Base-by-base conservation (phyloP, 2,888 invertebrate species). In the Lacanobia oleracea region DNA sequence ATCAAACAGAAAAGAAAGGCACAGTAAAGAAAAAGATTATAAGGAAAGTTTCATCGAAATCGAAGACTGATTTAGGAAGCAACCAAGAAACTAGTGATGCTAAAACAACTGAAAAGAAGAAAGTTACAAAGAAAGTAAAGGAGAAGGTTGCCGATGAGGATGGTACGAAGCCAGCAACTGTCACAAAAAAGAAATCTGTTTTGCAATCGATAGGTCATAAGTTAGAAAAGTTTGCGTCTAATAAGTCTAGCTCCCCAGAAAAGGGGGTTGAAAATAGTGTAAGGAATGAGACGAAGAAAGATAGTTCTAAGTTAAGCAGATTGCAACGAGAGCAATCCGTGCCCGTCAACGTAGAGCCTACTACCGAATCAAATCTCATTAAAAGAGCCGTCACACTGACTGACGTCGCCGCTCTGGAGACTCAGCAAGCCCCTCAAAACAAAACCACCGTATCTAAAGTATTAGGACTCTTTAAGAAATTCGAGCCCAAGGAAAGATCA, bases 201-300 rank as follows among this genome's bases (percentile, higher is more conserved):
- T 93, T 98, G 54, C 98, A 98, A 88, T 97, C 97, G 0, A 97
- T 98, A 85, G 98, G 98, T 59, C 98, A 98, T 88, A 97, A 97
- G 90, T 96, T 97, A 87, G 98, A 98, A 91, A 98, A 97, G 89
- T 96, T 98, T 51, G 94, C 97, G 2, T 96, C 96, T 64, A 95
- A 94, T 76, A 96, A 96, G 87, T 91, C 94, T 79, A 91, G 94
- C 92, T 91, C 96, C 84, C 95, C 96, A 79, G 93, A 96, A 92
- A 95, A 97, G 91, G 91, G 79, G 83, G 81, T 88, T 68, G 93
- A 93, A 73, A 92, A 87, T 69, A 90, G 81, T 85, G 77, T 86
- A 66, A 86, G 86, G 37, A 89, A 72, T 72, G 92, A 92, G 48
- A 72, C 81, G 51, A 92, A 92, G 72, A 94, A 92, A 87, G 92